Conservation (phyloP, 1,140 invertebrate species). For the Pseudomyrmex sp. region DNA sequence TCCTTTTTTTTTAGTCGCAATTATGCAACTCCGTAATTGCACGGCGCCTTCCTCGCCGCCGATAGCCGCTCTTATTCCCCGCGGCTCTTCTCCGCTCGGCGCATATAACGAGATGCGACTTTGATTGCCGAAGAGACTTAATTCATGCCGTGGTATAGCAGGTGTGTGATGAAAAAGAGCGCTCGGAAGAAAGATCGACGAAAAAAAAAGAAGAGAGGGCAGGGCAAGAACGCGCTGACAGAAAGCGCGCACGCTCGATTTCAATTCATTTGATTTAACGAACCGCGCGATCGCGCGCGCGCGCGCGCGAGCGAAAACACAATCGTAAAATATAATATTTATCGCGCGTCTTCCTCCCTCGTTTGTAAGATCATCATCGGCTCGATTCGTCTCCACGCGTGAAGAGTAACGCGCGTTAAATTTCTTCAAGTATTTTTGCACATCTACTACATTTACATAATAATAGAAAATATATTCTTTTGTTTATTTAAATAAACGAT, state of each 20-base stretch:
- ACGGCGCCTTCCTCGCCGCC: conserved; percentile 71
- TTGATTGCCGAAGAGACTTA: conserved; percentile 69
- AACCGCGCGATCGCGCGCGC: background rate
- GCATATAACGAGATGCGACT: conserved; percentile 72
- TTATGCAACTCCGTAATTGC: conserved; percentile 82
- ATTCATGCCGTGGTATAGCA: conserved; percentile 53
- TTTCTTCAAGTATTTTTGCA: background rate
- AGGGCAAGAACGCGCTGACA: conserved; percentile 4
- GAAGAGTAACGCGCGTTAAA: background rate
- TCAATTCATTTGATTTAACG: conserved; percentile 26
- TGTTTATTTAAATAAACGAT: too few species aligned
- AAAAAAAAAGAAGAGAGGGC: background rate
- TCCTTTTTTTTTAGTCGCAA: conserved; percentile 69
- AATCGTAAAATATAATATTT: background rate
- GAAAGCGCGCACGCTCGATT: background rate
- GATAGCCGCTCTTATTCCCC: conserved; percentile 28
- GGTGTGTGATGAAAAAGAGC: conserved; percentile 66
- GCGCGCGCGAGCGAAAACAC: background rate
- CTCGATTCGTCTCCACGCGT: background rate
- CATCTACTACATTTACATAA: background rate
- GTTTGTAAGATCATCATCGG: background rate
- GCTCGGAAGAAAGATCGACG: background rate
- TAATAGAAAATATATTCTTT: background rate
- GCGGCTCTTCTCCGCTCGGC: background rate
- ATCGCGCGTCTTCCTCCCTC: background rate